Evolutionary conservation across 1,140 invertebrate species (phyloP).

Genomic region (Eufriesea mexicana): DNA sequence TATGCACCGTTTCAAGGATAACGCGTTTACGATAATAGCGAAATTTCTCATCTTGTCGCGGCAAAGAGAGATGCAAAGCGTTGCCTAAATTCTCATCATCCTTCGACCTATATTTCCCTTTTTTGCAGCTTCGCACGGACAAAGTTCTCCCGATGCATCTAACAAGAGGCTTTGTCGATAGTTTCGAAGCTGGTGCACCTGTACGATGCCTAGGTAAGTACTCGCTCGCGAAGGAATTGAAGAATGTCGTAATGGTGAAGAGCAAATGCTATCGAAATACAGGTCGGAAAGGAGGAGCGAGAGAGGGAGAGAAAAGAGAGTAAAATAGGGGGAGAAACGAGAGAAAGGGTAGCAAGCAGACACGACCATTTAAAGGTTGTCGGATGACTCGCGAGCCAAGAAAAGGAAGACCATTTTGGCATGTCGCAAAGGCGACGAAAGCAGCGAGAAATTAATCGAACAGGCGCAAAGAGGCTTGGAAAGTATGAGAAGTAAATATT

Average conservation of each 20-base stretch:
- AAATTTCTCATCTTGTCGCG: slow-evolving; percentile 26
- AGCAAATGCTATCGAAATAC: not conserved
- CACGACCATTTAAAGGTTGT: not conserved
- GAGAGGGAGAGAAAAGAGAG: not conserved
- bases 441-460: slow-evolving; percentile 8
- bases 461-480: not conserved
- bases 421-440: not conserved
- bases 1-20: not conserved
- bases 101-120: slow-evolving; percentile 9
- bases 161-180: not conserved
- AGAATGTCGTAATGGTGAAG: not conserved
- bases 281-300: not conserved
- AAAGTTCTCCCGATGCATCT: not conserved
- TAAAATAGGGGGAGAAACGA: not conserved
- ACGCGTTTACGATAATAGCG: slow-evolving; percentile 26
- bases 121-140: not conserved
- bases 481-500: not conserved
- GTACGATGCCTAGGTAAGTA: not conserved
- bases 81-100: slow-evolving; percentile 37
- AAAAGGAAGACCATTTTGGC: no score
- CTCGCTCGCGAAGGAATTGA: not conserved
- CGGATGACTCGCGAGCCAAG: no score
- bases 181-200: not conserved
- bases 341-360: not conserved
- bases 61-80: not conserved